Percentiles rank a stretch among this genome's conserved stretches.
phyloP scores from a whole-genome alignment of 1,140 invertebrate genomes.

The Leptoteleia sp. region DNA sequence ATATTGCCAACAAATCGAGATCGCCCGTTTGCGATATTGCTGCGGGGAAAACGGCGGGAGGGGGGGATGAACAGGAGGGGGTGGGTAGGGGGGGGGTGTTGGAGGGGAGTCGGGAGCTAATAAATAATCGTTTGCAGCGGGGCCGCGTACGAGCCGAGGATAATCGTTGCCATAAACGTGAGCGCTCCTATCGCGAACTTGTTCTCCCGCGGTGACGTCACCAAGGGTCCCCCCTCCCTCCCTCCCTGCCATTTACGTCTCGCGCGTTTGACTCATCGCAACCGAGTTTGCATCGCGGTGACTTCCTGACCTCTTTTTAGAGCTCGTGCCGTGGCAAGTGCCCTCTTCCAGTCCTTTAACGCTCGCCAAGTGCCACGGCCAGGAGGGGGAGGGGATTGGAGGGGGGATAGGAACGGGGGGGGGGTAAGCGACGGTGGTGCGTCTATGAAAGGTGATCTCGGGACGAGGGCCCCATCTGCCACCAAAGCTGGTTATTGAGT shows the following conservation, averaged over 20 bases:
- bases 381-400: too few relatives aligned
- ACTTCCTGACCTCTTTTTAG: conserved; percentile 51
- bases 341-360: conserved; percentile 20
- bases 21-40: conserved; percentile 29
- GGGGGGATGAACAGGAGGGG: too few relatives aligned
- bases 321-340: conserved; percentile 23
- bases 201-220: conserved; percentile 7
- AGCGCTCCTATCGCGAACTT: conserved; percentile 10
- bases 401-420: too few relatives aligned
- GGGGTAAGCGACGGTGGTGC: conserved; percentile 11
- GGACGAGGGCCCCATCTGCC: conserved; percentile 41
- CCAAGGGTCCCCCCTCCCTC: conserved; percentile 14
- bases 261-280: conserved; percentile 44
- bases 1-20: conserved; percentile 49
- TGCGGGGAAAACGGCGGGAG: too few relatives aligned
- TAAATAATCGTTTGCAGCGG: conserved; percentile 36
- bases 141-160: conserved; percentile 13
- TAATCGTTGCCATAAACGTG: conserved; percentile 29
- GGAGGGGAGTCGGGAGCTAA: conserved; percentile 21
- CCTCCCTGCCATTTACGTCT: too few relatives aligned
- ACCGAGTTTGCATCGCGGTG: conserved; percentile 20
- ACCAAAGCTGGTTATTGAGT: conserved; percentile 43
- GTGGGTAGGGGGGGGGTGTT: too few relatives aligned
- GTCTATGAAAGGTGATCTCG: conserved; percentile 50
- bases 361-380: conserved; percentile 6